Base-by-base conservation (phyloP, 2,888 invertebrate genomes). In the Drosophila anceps region DNA sequence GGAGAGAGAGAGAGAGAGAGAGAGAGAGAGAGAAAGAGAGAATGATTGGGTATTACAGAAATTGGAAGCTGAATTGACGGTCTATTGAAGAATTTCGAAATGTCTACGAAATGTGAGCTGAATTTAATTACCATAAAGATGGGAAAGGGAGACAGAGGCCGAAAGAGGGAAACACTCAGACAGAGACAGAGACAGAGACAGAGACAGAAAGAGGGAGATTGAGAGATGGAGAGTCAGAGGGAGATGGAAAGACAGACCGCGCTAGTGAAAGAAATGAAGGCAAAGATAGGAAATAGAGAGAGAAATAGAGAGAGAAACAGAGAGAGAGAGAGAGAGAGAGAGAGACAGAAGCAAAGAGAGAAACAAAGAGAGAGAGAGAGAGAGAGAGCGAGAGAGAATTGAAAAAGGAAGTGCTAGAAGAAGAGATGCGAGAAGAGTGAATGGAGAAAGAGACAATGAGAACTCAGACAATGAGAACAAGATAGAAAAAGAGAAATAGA, bases 81-180 rank as follows among this genome's bases (percentile, higher is more conserved):
- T 10, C 29, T n/a, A 29, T 48, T 48, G n/a, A 48, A n/a, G 29
- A 29, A 29, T 29, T 29, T 29, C n/a, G 2, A 46, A 29, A 33
- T 33, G 33, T 20, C 51, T 31, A n/a, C 9, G 51, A 53, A 24
- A 24, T 53, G 35, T 24, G 20, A 50, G 50, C n/a, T 50, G 50
- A 31, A 50, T 18, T 31, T 31, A 50, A 50, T 50, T 50, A 50
- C 50, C 31, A 31, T 29, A n/a, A 15, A 15, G 15, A 24, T n/a
- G 2, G 0, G 20, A 9, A 4, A 20, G 9, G 9, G 24, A 20
- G 20, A 1, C 1, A 6, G 18, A 50, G 33, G 1, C 24, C 24
- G 24, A 4, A 8, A 24, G 24, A 8, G 31, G 1, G 20, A 9
- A 9, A 8, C 4, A 10, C 18, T 10, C 2, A 4, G 1, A 0